These are phyloP conservation scores for Fissipunctia ypsillon DNA, from an alignment of 2,888 invertebrate genomes.

Conservation along the genomic window DNA sequence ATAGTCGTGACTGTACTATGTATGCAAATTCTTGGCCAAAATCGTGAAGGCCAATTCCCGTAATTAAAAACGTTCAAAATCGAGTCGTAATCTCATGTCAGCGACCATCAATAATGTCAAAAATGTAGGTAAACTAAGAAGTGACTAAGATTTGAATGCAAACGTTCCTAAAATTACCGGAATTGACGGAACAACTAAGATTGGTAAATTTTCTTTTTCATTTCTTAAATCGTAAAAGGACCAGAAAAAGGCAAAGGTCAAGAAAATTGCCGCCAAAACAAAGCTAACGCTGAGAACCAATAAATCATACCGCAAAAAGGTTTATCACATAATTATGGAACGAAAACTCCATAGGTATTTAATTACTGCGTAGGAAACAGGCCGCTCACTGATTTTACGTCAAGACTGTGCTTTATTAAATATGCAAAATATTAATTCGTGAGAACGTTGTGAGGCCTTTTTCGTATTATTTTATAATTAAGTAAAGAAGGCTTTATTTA, in stretches of 20 bases:
- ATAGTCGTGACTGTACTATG: too few species aligned
- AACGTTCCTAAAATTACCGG: too few species aligned
- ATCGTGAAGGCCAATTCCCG: too few species aligned
- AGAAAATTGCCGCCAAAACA: slow-evolving; percentile 20
- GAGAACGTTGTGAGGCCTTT: slow-evolving; percentile 23
- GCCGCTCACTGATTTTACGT: slow-evolving; percentile 48
- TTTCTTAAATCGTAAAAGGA: neutral
- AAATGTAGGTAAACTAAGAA: too few species aligned
- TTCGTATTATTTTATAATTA: slow-evolving; percentile 48
- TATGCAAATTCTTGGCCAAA: neutral
- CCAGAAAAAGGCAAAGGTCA: neutral
- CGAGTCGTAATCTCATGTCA: too few species aligned
- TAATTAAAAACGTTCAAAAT: too few species aligned
- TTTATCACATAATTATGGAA: slow-evolving; percentile 47
- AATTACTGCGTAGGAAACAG: slow-evolving; percentile 54
- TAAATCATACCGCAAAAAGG: slow-evolving; percentile 55
- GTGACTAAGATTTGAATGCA: too few species aligned
- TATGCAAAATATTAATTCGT: slow-evolving; percentile 52
- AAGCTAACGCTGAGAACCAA: slow-evolving; percentile 31
- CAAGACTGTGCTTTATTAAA: slow-evolving; percentile 55
- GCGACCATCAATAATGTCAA: too few species aligned
- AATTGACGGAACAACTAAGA: neutral
- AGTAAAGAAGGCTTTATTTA: slow-evolving; percentile 27
- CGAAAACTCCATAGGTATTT: slow-evolving; percentile 59
- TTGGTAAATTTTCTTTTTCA: neutral